These are phyloP conservation scores for Cryptotis parvus DNA, from an alignment of 2,113 vertebrate species.

Conservation along the genomic window DNA sequence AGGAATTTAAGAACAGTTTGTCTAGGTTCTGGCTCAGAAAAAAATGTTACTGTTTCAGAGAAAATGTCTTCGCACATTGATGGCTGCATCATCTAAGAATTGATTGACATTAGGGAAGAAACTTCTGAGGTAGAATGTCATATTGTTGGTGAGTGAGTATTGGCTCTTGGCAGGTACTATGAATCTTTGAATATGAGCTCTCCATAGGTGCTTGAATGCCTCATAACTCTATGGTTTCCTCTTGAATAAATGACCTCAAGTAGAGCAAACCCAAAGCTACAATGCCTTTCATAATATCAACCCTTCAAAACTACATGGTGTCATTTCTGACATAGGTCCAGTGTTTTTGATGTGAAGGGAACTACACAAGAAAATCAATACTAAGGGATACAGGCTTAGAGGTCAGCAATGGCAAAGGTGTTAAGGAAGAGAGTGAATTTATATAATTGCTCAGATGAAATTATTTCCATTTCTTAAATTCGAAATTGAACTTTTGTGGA, in stretches of 20 bases:
- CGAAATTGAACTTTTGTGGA: neutral
- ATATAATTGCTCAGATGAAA: constrained; percentile 17
- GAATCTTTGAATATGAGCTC: neutral
- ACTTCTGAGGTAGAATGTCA: neutral
- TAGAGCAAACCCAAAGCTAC: neutral
- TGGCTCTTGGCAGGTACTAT: neutral
- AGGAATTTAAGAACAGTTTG: neutral
- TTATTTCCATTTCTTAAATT: constrained; percentile 32
- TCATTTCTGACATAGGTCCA: neutral
- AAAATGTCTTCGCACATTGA: neutral
- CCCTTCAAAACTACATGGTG: neutral
- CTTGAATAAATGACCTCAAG: neutral
- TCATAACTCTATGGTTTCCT: neutral
- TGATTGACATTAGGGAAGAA: neutral
- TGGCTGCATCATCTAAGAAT: neutral
- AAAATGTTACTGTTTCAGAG: neutral
- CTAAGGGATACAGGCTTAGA: neutral
- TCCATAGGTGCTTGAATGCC: neutral
- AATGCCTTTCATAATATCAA: neutral
- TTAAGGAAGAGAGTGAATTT: neutral
- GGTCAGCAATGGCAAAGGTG: neutral
- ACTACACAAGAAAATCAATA: neutral
- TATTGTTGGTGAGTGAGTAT: neutral
- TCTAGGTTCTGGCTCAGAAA: neutral
- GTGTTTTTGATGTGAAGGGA: neutral